Evolutionary conservation across 1,140 invertebrate species (phyloP), one percentile per base, ranked within the genome.

Genomic region (Temnothorax curvispinosus): DNA sequence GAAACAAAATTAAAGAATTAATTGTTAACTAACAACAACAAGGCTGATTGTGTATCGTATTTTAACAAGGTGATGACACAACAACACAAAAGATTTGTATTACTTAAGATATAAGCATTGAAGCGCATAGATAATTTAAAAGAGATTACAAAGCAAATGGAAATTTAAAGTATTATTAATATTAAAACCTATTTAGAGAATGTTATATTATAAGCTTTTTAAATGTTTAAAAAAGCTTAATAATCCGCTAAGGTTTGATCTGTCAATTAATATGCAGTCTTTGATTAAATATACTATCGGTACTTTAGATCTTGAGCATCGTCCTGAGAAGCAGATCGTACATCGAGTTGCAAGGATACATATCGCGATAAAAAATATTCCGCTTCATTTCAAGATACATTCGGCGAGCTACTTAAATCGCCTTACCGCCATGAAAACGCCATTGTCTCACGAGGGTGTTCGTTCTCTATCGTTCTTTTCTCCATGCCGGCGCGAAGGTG

Each of bases 1-100:
- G 52, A 71, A 71, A 71, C 65, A 15, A 81, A 58, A 71, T 71
- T 81, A 62, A 81, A 71, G 38, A 71, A 21, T 81, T 81, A 81
- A 81, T 81, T 81, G 38, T 81, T 58, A 56, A 56, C 21, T n/a
- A 38, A 71, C 35, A 27, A 21, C 35, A 38, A 71, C 35, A 27
- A 76, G 47, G 35, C n/a, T 54, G 35, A 58, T 27, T 27, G 2
- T 18, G 35, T 44, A 56, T 15, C 35, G 3, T 58, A 71, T 81
- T 71, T 71, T 44, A 58, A 81, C 38, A 3, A 81, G 7, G 15
- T 58, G 78, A 71, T 64, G 44, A 56, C 32, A 38, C 50, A 67
- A 54, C 50, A 32, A 65, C 41, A 54, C 15, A 27, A 41, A 27
- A 11, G 44, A 64, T 50, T 62, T 47, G 18, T 8, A 18, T 52